These are phyloP conservation scores for Hafferia zeledoni DNA, from an alignment of 2,797 vertebrate species.

Conservation along the genomic window DNA sequence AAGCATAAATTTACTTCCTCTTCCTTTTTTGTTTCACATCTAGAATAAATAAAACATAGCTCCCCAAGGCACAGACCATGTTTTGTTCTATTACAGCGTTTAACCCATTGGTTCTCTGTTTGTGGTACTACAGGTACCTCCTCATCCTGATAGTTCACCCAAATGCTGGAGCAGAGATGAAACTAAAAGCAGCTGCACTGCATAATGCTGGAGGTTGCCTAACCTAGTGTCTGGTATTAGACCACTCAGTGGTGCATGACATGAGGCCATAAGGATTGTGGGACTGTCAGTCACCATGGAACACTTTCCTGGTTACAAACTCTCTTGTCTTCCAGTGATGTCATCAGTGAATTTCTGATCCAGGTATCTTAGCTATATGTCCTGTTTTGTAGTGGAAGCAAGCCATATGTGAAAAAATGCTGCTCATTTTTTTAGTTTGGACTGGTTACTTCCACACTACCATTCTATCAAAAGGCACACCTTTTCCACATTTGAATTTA, in stretches of 20 bases:
- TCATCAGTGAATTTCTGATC: background rate
- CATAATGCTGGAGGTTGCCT: background rate
- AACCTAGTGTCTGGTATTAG: rapidly evolving
- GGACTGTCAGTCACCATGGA: background rate
- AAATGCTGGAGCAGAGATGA: background rate
- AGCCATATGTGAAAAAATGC: background rate
- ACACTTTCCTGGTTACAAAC: background rate
- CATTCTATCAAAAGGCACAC: background rate
- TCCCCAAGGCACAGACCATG: background rate
- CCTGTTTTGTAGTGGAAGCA: background rate
- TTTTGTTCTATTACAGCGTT: background rate
- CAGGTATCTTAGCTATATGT: background rate
- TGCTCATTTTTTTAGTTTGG: background rate
- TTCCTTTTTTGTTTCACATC: background rate
- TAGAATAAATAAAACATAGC: background rate
- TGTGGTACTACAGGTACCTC: background rate
- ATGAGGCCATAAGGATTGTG: background rate
- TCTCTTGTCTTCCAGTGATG: background rate
- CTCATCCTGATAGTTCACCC: background rate
- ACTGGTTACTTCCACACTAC: background rate
- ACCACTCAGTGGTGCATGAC: background rate
- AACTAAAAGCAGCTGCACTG: background rate
- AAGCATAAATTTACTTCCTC: background rate
- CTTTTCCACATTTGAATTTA: background rate
- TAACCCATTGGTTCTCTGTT: background rate